Base-by-base conservation (phyloP, 2,888 invertebrate genomes). In the Drosophila putrida region DNA sequence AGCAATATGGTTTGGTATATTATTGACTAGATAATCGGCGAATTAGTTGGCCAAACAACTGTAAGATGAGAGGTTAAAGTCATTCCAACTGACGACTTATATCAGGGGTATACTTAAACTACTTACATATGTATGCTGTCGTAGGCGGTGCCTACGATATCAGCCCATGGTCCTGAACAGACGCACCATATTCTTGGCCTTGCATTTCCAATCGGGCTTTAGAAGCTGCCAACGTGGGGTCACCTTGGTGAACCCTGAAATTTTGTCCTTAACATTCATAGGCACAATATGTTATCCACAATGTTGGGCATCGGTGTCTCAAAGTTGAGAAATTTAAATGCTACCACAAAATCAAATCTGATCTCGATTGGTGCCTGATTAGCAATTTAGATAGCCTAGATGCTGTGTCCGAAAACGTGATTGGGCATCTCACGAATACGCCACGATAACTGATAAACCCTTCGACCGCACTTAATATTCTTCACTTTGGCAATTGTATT, bases 151-250 rank as follows among this genome's bases (percentile, higher is more conserved):
- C 54, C 35, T 46, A 27, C 38, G 8, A 1, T 57, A 47, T 33
- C 38, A 9, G 13, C 2, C 13, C 9, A 58, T 36, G 6, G 15
- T 13, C 35, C 38, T 47, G 38, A 58, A 8, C 11, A 58, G 25
- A n/a, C 47, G 38, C 20, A 47, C 15, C n/a, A 36, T 8, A 13
- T 58, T 38, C 11, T 28, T 28, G 11, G 38, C 47, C 13, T 38
- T 58, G 15, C 6, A 15, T 25, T 57, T 57, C 33, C 28, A 38
- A 4, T 15, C 46, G 28, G 15, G 20, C 6, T 38, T 57, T 1
- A 58, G 47, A n/a, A 58, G 20, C 13, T 47, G 47, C 39, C 38
- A 58, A 11, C 11, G n/a, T 25, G 38, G 57, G 2, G 54, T 44
- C 33, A 55, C 33, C 25, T 55, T 44, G 43, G n/a, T 15, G 20